Evolutionary conservation across 2,113 vertebrate genomes (phyloP), one percentile per base, ranked within the genome.

Genomic region (Oostethus manadensis): DNA sequence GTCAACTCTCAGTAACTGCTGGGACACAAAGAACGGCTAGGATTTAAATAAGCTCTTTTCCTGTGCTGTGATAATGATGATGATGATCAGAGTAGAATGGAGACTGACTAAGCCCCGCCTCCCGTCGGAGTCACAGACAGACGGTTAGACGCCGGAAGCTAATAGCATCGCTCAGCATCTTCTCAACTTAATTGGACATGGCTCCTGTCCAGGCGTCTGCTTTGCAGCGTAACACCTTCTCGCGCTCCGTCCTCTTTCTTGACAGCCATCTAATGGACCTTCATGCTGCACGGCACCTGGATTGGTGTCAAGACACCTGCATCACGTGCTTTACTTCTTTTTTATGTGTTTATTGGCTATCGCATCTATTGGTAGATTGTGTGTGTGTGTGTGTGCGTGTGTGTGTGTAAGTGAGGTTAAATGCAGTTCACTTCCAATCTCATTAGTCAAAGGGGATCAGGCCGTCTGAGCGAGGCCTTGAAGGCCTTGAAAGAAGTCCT

Each of bases 371-470:
- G 20, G 21, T 33, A 33, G 29, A 33, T 33, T 14, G 20, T 16
- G 11, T 63, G 44, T 17, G 38, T 18, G 38, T 42, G 35, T 56
- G 44, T 15, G 20, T 40, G 22, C 22, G 4, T 29, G 54, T 35
- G n/a, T 16, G 20, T n/a, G 6, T 33, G 10, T 8, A 6, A 16
- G 8, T 56, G 48, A 48, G 76, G 74, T 81, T 73, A 64, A 63
- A 70, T 60, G 65, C 70, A 56, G 70, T 79, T 79, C 72, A 71
- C 26, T 26, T 64, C 58, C 56, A 84, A 87, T 86, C 80, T 84
- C 59, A 74, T 87, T 81, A 81, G 65, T 68, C 56, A 70, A 66
- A 80, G 74, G 48, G 75, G 79, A 85, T 86, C 78, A 77, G 76
- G 54, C 43, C 1, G 80, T 83, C 74, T 76, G 70, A 74, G 76